Base-by-base conservation (phyloP, 53 echinoderm and acorn worm genomes). In the Stichopus horrens region DNA sequence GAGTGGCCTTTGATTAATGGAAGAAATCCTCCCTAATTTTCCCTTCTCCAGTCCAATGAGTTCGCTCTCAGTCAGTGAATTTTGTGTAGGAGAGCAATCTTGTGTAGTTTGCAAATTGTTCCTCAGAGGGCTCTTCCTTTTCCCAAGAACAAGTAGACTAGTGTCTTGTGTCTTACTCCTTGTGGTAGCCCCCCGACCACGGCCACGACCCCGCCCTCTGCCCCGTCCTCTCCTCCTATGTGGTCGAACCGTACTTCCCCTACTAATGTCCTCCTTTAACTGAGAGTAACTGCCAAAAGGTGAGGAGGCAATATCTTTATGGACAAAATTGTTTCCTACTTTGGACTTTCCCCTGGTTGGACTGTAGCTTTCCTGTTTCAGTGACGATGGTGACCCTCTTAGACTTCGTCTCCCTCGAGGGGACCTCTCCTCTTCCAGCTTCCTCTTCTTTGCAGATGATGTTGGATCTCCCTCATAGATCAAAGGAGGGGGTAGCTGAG, bases 51-150 rank as follows among this genome's bases (percentile, higher is more conserved):
- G 52, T 23, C 66, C 65, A 85, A 63, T 22, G n/a, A 18, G 16
- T 66, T 51, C 67, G 37, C 67, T 68, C 11, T 85, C 52, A 19
- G 51, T 21, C 37, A 2, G 37, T 37, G 37, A 37, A 37, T 37
- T 37, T 14, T 37, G 85, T 85, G 37, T 37, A 0, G 37, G 7
- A 66, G 85, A 68, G 66, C 9, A 53, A 16, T 22, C 22, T 23
- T n/a, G 23, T 51, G 22, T 37, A 23, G 5, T 21, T 9, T 19
- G 19, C 18, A 67, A 6, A 68, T 85, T 22, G 63, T 65, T 52
- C 37, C 85, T 85, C 52, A 85, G 22, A 51, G 85, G 85, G 23
- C 85, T 85, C 16, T 85, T 85, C 16, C 85, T 85, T 59, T 85
- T 85, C 11, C 85, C 85, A 11, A 59, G 63, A 5, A 85, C 67